A percentile compares a stretch with the other conserved stretches of the same genome.
These are phyloP conservation scores for Mechanitis messenoides DNA, from an alignment of 2,888 invertebrate genomes.

Conservation along the genomic window DNA sequence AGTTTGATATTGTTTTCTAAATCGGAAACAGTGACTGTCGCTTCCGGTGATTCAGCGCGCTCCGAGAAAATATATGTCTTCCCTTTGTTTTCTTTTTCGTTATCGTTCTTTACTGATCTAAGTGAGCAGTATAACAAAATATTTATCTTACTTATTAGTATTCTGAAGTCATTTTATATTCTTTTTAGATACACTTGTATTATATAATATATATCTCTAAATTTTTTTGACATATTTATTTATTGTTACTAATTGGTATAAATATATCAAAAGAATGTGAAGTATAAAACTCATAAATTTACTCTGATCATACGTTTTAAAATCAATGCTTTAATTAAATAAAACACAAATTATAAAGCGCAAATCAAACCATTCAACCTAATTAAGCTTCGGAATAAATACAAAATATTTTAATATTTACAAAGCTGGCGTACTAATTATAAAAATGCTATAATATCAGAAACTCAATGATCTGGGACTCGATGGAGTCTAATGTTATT, in stretches of 20 bases:
- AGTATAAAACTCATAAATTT: background rate
- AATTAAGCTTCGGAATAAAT: conserved; percentile 6
- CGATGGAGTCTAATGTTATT: conserved; percentile 33
- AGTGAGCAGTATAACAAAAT: conserved; percentile 11
- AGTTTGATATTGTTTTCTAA: conserved; percentile 67
- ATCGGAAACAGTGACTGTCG: conserved; percentile 62
- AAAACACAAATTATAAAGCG: background rate
- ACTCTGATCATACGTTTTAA: background rate
- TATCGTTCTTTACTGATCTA: conserved; percentile 18
- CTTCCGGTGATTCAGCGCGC: conserved; percentile 61
- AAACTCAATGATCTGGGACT: conserved; percentile 13
- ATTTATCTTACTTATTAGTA: background rate
- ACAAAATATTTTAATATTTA: conserved; percentile 10
- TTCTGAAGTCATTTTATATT: too few species aligned
- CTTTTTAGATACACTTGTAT: too few species aligned
- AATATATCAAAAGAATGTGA: background rate
- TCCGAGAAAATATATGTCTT: conserved; percentile 45
- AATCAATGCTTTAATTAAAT: conserved; percentile 4
- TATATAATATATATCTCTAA: too few species aligned
- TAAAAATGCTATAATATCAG: conserved; percentile 9
- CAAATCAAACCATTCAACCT: conserved; percentile 1
- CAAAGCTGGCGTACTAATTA: conserved; percentile 9
- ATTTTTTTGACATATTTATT: too few species aligned
- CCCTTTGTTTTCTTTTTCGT: conserved; percentile 28
- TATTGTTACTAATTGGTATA: background rate